Evolutionary conservation across 2,113 vertebrate species (phyloP).

Genomic region (Caranx ignobilis): DNA sequence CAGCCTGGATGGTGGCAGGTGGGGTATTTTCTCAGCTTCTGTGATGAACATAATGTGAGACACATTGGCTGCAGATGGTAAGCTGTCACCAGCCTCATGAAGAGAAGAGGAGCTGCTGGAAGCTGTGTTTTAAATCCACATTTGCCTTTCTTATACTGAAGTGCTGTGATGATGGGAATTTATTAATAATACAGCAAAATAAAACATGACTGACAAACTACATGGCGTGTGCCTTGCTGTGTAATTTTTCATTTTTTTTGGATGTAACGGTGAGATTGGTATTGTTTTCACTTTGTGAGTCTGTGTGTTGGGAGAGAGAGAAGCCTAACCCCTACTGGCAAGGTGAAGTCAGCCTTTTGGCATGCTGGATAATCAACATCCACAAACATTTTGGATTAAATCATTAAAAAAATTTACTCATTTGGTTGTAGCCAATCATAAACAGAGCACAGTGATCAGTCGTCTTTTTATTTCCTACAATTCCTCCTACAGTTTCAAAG

Average conservation of each 20-base stretch:
- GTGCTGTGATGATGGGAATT: constrained; percentile 24
- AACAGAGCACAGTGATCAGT: constrained; percentile 8
- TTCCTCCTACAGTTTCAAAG: not conserved
- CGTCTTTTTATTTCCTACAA: constrained; percentile 15
- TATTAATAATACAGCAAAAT: constrained; percentile 42
- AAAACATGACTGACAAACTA: constrained; percentile 34
- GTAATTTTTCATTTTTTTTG: too few relatives aligned
- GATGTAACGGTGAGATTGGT: too few relatives aligned
- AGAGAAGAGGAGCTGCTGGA: not conserved
- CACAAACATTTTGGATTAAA: not conserved
- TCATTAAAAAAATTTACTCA: not conserved
- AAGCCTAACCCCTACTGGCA: too few relatives aligned
- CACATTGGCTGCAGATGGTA: constrained; percentile 32
- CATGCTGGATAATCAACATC: too few relatives aligned
- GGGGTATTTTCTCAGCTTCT: constrained; percentile 24
- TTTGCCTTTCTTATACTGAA: constrained; percentile 21
- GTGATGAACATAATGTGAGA: not conserved
- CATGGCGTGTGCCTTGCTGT: not conserved
- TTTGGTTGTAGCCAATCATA: not conserved
- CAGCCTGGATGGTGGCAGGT: not conserved
- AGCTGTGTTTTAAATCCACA: not conserved
- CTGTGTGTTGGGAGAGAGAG: too few relatives aligned
- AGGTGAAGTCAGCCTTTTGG: too few relatives aligned
- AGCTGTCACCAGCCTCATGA: not conserved
- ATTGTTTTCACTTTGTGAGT: too few relatives aligned